These are phyloP conservation scores for Xenentodon cancila DNA, from an alignment of 2,797 vertebrate species.

Conservation along the genomic window DNA sequence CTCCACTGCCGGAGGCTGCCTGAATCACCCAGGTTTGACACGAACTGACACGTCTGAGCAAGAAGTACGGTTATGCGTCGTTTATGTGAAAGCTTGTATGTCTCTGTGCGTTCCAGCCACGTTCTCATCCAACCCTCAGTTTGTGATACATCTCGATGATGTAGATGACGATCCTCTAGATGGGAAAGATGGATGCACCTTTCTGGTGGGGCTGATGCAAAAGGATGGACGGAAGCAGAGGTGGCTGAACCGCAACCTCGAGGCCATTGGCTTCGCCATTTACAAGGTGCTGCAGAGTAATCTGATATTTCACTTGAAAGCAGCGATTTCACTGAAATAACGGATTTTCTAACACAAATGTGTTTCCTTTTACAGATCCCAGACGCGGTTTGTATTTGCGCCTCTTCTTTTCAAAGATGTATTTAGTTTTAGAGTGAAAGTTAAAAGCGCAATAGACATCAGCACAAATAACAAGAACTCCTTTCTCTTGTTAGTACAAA, in stretches of 20 bases:
- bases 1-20: conserved; percentile 80
- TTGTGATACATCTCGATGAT: conserved; percentile 75
- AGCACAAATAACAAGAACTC: neutral
- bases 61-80: neutral
- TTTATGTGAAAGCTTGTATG: neutral
- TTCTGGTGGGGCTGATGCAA: conserved; percentile 85
- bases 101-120: conserved; percentile 70
- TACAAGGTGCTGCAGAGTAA: conserved; percentile 70
- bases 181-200: conserved; percentile 76
- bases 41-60: conserved; percentile 14
- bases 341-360: conserved; percentile 12
- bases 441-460: neutral
- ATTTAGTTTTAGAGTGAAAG: too few species aligned
- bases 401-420: neutral
- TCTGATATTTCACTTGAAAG: neutral
- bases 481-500: conserved; percentile 63
- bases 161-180: conserved; percentile 79
- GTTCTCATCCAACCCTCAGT: conserved; percentile 85
- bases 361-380: conserved; percentile 77
- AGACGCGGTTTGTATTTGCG: conserved; percentile 77
- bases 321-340: neutral
- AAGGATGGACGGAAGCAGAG: conserved; percentile 69
- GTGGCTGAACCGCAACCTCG: conserved; percentile 54
- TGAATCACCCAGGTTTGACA: conserved; percentile 69
- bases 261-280: conserved; percentile 80